phyloP scores from a whole-genome alignment of 2,797 vertebrate genomes.

The Percopsis omiscomaycus region DNA sequence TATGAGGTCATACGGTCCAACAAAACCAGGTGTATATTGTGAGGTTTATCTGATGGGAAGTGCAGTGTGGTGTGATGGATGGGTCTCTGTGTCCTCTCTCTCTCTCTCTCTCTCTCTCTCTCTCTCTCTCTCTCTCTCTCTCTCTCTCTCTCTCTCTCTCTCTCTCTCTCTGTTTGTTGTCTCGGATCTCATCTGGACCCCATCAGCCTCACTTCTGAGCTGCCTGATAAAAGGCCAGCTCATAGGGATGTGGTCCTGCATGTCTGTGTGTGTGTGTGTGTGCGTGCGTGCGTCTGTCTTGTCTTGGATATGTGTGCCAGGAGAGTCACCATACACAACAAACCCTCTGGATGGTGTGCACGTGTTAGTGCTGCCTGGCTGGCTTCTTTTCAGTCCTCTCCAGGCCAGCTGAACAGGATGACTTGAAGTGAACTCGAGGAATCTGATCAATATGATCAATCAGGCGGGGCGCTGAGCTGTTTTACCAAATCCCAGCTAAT shows the following conservation, averaged over 20 bases:
- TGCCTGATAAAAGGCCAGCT: no score
- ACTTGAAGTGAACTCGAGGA: slow-evolving; percentile 39
- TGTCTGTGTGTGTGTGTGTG: neutral
- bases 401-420: slow-evolving; percentile 35
- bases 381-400: slow-evolving; percentile 4
- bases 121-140: neutral
- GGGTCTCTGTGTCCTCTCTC: neutral
- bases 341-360: slow-evolving; percentile 35
- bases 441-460: slow-evolving; percentile 68
- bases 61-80: no score
- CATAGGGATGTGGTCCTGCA: no score
- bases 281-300: slow-evolving; percentile 4
- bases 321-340: neutral
- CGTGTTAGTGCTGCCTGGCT: slow-evolving; percentile 34
- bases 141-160: neutral
- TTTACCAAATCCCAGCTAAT: slow-evolving; percentile 74
- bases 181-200: no score
- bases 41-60: no score
- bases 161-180: neutral
- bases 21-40: no score
- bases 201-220: no score
- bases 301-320: slow-evolving; percentile 4
- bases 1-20: no score
- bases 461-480: slow-evolving; percentile 26
- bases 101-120: slow-evolving; percentile 9